A percentile compares a stretch with the other conserved stretches of the same genome.
Conservation (phyloP, 1,140 invertebrate species). For the Drosophila ficusphila region DNA sequence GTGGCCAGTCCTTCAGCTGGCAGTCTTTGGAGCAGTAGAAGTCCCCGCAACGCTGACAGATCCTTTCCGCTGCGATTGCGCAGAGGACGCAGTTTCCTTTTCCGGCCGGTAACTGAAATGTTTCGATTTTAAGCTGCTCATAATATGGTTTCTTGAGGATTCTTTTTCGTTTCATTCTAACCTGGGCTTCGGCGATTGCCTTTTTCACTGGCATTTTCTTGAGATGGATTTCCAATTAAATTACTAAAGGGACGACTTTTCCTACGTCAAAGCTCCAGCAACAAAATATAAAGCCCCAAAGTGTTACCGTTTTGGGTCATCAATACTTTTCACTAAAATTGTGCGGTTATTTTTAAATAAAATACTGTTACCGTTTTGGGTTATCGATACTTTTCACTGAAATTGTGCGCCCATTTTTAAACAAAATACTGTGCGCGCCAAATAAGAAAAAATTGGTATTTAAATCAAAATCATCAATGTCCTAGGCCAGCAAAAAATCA, state of each 20-base stretch:
- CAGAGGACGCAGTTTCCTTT: slow-evolving; percentile 48
- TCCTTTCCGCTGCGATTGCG: slow-evolving; percentile 1
- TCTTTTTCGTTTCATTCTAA: background rate
- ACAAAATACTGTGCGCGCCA: too few relatives aligned
- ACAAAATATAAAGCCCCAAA: background rate
- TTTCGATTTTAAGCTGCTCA: background rate
- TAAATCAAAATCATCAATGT: too few relatives aligned
- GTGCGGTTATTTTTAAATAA: background rate
- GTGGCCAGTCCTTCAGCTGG: slow-evolving; percentile 55
- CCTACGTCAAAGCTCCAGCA: background rate
- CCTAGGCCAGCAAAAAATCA: too few relatives aligned
- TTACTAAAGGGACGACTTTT: background rate
- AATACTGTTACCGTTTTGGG: too few relatives aligned
- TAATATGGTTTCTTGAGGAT: too few relatives aligned
- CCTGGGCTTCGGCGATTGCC: background rate
- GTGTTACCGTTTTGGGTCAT: background rate
- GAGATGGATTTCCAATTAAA: background rate
- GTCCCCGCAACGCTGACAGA: slow-evolving; percentile 65
- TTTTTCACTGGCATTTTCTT: slow-evolving; percentile 5
- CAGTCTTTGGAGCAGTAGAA: slow-evolving; percentile 65
- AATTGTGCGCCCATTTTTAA: too few relatives aligned
- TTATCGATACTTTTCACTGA: too few relatives aligned
- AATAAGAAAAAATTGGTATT: too few relatives aligned
- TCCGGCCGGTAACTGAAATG: background rate
- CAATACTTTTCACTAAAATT: background rate